Base-by-base conservation (phyloP, 2,797 vertebrate species). In the Falco novaeseelandiae region DNA sequence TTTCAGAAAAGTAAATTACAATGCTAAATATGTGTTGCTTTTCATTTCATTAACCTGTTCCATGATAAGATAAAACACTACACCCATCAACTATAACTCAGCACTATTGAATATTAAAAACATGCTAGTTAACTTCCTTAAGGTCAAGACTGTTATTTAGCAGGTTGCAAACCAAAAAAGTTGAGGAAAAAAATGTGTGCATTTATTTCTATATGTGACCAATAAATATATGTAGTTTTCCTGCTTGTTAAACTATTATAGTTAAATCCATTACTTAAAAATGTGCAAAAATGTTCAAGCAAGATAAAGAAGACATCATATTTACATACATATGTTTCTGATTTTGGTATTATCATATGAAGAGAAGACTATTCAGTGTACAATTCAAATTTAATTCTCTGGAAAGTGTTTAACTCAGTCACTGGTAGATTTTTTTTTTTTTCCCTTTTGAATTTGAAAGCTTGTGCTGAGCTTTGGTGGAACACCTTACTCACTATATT, bases 401-500 rank as follows among this genome's bases (percentile, higher is more conserved):
- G 36, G 38, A 78, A 94, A 93, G 84, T 52, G 44, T 90, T 97
- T 93, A 95, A 88, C 48, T 93, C 89, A 62, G 84, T 93, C 62
- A 83, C 42, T 0, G 3, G 9, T 89, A 58, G 32, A 32, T 55
- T 65, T 18, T 54, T 81, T 88, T 67, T 81, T 88, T 67, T 55
- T 82, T 61, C 32, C 27, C 61, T 21, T 6, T 94, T 91, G 86
- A 82, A 95, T 83, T 89, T 67, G 23, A 91, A 97, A 88, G 73
- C 66, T 82, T 96, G 70, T 94, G 94, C 91, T 97, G 94, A 95
- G 86, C 94, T 97, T 97, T 97, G 88, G 94, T 97, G 97, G 97
- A 98, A 98, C 95, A 98, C 96, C 94, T 97, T 96, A 92, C 44
- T 89, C 54, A 44, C 46, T 93, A 87, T 88, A 57, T 95, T 92